Base-by-base conservation (phyloP, 2,797 vertebrate species). In the Takifugu rubripes region DNA sequence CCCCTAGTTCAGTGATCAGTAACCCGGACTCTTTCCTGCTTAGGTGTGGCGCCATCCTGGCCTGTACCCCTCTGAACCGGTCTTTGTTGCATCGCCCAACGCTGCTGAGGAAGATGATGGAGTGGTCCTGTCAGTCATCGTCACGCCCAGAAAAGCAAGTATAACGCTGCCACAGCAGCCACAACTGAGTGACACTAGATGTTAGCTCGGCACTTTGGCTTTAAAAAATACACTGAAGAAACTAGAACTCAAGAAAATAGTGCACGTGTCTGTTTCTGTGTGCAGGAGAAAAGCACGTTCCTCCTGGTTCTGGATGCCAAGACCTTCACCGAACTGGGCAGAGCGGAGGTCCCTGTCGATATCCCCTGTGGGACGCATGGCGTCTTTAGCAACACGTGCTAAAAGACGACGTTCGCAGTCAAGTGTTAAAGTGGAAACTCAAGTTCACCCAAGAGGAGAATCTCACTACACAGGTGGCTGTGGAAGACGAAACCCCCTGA, bases 301-400 rank as follows among this genome's bases (percentile, higher is more conserved):
- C 90, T 98, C 11, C 90, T 98, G 0, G 70, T 95, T 42, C 83
- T 98, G 85, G 93, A 98, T 75, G 95, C 94, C 53, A 93, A 92
- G 87, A 94, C 90, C 65, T 97, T 98, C 84, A 87, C 52, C 15
- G 95, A 98, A 60, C 43, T 98, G 78, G 94, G 93, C n/a, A 83
- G 94, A 79, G 95, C 95, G 0, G 93, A 95, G 61, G 93, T 96
- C 0, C 87, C 93, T 11, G 92, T 95, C 73, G 88, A 87, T 79
- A 90, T 97, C 54, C 94, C 95, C 8, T 94, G 89, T 1, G 94
- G 94, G 11, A 96, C 94, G 77, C 96, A 97, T 0, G 95, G 96
- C 14, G 66, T 93, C 46, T 98, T 96, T 68, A 82, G 89, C 52
- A 62, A 82, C 47, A 81, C 58, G 77, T 73, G 66, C 51, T 88